These are phyloP conservation scores for Vicugna pacos DNA, from an alignment of 2,113 vertebrate genomes.

Conservation along the genomic window DNA sequence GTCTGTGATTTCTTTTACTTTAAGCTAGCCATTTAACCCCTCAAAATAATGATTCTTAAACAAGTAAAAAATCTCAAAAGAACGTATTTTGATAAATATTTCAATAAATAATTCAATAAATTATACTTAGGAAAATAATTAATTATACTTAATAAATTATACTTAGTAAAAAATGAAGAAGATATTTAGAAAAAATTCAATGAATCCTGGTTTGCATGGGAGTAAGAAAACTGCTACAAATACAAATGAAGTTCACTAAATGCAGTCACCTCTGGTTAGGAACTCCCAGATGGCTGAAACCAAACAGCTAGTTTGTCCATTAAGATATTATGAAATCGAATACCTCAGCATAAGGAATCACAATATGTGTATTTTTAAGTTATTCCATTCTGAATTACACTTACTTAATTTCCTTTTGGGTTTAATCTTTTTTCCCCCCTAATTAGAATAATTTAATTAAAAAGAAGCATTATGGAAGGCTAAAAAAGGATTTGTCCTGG, in stretches of 20 bases:
- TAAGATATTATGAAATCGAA: neutral
- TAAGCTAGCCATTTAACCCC: neutral
- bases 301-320: neutral
- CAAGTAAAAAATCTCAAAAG: neutral
- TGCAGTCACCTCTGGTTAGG: neutral
- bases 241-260: neutral
- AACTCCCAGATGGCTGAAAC: neutral
- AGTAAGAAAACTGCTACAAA: neutral
- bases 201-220: neutral
- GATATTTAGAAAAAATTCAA: neutral
- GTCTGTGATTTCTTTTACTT: neutral
- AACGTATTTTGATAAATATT: constrained; percentile 28
- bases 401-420: constrained; percentile 6
- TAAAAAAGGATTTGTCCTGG: neutral
- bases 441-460: constrained; percentile 60
- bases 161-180: neutral
- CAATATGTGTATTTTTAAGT: neutral
- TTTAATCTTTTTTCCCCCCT: neutral
- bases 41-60: neutral
- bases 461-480: neutral
- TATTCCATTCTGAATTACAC: neutral
- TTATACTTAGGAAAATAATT: neutral
- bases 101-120: neutral
- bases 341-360: neutral
- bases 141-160: constrained; percentile 21